These are phyloP conservation scores for Cryptotermes secundus DNA, from an alignment of 1,140 invertebrate species.

Conservation along the genomic window DNA sequence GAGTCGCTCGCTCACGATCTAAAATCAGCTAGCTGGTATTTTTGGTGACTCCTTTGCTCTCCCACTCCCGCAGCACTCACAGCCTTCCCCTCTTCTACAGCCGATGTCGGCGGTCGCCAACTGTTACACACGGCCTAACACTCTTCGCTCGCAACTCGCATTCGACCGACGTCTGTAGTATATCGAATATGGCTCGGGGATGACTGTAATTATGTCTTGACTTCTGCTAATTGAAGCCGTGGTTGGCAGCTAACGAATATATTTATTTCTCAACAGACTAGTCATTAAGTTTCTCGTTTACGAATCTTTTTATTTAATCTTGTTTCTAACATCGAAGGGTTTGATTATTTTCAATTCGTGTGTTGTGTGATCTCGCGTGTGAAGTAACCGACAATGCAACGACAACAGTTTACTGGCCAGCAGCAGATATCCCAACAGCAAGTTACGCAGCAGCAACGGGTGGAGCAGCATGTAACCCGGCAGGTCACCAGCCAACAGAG, in stretches of 20 bases:
- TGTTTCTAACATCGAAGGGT: neutral
- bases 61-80: slow-evolving; percentile 25
- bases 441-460: slow-evolving; percentile 63
- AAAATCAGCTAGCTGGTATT: slow-evolving; percentile 42
- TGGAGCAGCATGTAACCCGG: slow-evolving; percentile 72
- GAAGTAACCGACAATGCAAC: slow-evolving; percentile 45
- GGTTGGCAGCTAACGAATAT: slow-evolving; percentile 46
- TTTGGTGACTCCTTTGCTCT: slow-evolving; percentile 43
- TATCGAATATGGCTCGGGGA: slow-evolving; percentile 72
- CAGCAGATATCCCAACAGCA: slow-evolving; percentile 50
- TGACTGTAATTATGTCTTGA: slow-evolving; percentile 70
- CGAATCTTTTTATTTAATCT: slow-evolving; percentile 10
- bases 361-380: slow-evolving; percentile 37
- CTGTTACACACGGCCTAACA: slow-evolving; percentile 44
- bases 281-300: slow-evolving; percentile 23
- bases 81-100: slow-evolving; percentile 37
- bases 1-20: slow-evolving; percentile 33
- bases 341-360: slow-evolving; percentile 33
- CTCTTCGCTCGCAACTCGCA: slow-evolving; percentile 78
- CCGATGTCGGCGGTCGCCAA: slow-evolving; percentile 45
- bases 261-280: slow-evolving; percentile 36
- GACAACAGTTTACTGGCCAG: slow-evolving; percentile 43
- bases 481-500: slow-evolving; percentile 73
- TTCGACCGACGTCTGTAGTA: slow-evolving; percentile 79
- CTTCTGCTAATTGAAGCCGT: slow-evolving; percentile 71